Conservation (phyloP, 2,888 invertebrate species). For the Anarsia innoxiella region DNA sequence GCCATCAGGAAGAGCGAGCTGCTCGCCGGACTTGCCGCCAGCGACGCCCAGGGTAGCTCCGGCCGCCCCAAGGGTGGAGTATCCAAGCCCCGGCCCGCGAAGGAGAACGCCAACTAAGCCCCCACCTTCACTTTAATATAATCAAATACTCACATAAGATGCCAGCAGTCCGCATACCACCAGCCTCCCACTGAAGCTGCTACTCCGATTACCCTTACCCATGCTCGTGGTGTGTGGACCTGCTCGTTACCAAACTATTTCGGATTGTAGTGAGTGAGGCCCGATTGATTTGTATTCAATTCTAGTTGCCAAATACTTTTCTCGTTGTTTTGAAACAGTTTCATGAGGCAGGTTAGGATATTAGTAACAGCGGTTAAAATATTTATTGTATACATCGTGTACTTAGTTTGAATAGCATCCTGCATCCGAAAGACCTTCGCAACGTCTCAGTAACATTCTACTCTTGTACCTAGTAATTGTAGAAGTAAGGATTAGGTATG, state of each 20-base stretch:
- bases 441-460: slow-evolving; percentile 24
- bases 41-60: slow-evolving; percentile 68
- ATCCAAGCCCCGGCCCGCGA: slow-evolving; percentile 75
- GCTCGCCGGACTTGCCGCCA: slow-evolving; percentile 82
- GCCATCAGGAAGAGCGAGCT: slow-evolving; percentile 95
- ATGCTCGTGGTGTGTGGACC: slow-evolving; percentile 47
- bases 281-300: slow-evolving; percentile 61
- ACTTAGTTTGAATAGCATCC: slow-evolving; percentile 41
- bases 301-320: slow-evolving; percentile 70
- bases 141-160: slow-evolving; percentile 58
- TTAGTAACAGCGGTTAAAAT: slow-evolving; percentile 54
- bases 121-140: slow-evolving; percentile 41
- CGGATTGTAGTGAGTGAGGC: slow-evolving; percentile 50
- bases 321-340: slow-evolving; percentile 53
- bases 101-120: slow-evolving; percentile 57
- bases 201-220: no score
- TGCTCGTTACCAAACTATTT: slow-evolving; percentile 46
- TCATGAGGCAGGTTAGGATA: slow-evolving; percentile 54
- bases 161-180: slow-evolving; percentile 38
- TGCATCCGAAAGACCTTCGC: slow-evolving; percentile 29
- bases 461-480: slow-evolving; percentile 21
- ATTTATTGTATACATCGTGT: slow-evolving; percentile 56
- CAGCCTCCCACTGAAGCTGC: slow-evolving; percentile 26
- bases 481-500: slow-evolving; percentile 32
- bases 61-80: slow-evolving; percentile 63